Evolutionary conservation across 1,140 invertebrate species (phyloP), one percentile per base, ranked within the genome.

Genomic region (Vanessa atalanta): DNA sequence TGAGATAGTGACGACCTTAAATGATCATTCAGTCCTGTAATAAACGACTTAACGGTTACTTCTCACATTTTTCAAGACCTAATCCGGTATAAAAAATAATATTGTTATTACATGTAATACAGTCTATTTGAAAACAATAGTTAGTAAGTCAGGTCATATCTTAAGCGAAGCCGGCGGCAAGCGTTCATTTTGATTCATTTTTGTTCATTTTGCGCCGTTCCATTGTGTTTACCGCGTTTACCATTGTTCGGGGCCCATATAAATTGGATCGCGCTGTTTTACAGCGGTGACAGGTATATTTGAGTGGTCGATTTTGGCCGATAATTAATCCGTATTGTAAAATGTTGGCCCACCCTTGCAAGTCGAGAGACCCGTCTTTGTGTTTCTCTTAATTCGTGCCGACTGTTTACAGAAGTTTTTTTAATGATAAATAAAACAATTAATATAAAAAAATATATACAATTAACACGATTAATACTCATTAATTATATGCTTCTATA

Each of bases 281-380:
- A 83, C 85, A 85, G 77, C 85, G 79, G 83, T 88, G 90, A 91
- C 90, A 92, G 90, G 89, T 93, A 93, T 91, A 91, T 93, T 93
- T 91, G 88, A 91, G 85, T 93, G 82, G 82, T 85, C 90, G 90
- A 88, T 90, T 91, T 91, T 82, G 82, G 82, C 80, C 89, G 88
- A 90, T 93, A 93, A 93, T 93, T 93, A 93, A 91, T 93, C 90
- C 86, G 87, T 88, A 89, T 91, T 91, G 89, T 91, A 83, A 88
- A 86, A 86, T 85, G 87, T 81, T 77, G 79, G 88, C 74, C 89
- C 88, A 91, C 88, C 89, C 89, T 88, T 47, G 66, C 53, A 61
- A 61, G 57, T 47, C n/a, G n/a, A 57, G 65, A 68, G 16, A 12
- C 43, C 51, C 37, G 37, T 47, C 53, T 69, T 60, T 31, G 51